Evolutionary conservation across 2,797 vertebrate genomes (phyloP).

Genomic region (Eremophila alpestris): DNA sequence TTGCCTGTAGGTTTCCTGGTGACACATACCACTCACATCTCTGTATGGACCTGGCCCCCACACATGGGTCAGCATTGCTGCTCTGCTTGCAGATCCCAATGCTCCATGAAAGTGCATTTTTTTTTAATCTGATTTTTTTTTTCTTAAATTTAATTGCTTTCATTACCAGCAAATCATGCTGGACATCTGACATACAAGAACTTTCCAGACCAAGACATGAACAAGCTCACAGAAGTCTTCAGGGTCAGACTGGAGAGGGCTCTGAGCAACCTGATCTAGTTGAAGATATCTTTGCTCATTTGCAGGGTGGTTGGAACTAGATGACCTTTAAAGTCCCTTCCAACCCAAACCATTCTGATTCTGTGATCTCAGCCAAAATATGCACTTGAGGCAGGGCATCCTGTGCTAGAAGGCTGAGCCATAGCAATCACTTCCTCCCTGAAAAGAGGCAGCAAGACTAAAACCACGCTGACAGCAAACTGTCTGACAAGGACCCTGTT

Average conservation of each 20-base stretch:
- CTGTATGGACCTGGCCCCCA: not conserved
- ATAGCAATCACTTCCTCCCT: not conserved
- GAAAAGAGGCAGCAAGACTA: not conserved
- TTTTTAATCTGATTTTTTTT: not conserved
- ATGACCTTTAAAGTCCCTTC: not conserved
- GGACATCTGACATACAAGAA: not conserved
- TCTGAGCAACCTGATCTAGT: not conserved
- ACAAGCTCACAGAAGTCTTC: not conserved
- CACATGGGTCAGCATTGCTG: not conserved
- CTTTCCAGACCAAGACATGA: not conserved
- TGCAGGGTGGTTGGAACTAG: rapidly evolving
- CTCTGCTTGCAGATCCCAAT: not conserved
- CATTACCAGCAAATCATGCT: not conserved
- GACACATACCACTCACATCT: not conserved
- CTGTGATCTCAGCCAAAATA: constrained; percentile 5
- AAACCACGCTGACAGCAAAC: not conserved
- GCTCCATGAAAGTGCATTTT: rapidly evolving
- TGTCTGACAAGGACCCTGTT: not conserved
- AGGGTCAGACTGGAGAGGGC: not conserved
- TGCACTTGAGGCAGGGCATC: not conserved
- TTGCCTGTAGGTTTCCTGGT: not conserved
- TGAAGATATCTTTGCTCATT: not conserved
- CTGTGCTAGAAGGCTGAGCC: constrained; percentile 28
- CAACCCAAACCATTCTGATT: not conserved
- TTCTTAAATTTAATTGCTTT: not conserved